Evolutionary conservation across 2,888 invertebrate species (phyloP).

Genomic region (Apamea crenata): DNA sequence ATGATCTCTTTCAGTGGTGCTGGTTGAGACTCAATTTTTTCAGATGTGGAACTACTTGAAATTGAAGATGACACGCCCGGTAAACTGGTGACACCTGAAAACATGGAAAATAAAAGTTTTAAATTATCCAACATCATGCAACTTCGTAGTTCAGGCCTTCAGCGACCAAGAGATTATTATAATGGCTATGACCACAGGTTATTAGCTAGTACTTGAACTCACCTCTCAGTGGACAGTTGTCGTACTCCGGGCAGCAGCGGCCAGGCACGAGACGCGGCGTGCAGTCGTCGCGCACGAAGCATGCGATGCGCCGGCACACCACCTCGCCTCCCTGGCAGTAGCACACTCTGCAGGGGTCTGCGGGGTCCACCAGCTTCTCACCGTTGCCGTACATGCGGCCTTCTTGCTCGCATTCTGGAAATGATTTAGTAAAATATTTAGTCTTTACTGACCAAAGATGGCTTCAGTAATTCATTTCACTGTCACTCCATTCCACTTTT

Average conservation of each 20-base stretch:
- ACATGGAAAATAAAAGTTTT: slow-evolving; percentile 21
- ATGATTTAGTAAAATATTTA: background rate
- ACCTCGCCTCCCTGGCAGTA: slow-evolving; percentile 95
- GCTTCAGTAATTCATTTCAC: background rate
- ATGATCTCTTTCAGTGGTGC: slow-evolving; percentile 74
- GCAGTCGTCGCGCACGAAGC: slow-evolving; percentile 94
- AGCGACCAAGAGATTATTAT: background rate
- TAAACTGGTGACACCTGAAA: slow-evolving; percentile 83
- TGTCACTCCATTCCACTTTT: background rate
- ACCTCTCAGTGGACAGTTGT: slow-evolving; percentile 94
- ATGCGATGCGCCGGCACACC: slow-evolving; percentile 94
- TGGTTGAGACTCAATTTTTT: slow-evolving; percentile 69
- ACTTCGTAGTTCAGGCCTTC: background rate
- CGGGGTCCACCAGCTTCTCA: slow-evolving; percentile 93
- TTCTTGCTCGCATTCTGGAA: slow-evolving; percentile 93
- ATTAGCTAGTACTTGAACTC: slow-evolving; percentile 1
- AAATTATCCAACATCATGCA: background rate
- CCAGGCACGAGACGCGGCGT: slow-evolving; percentile 93
- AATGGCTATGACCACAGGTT: background rate
- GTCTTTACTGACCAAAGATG: background rate
- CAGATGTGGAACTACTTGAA: slow-evolving; percentile 70
- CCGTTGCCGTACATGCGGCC: slow-evolving; percentile 94
- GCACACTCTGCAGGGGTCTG: slow-evolving; percentile 94
- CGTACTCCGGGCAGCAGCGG: slow-evolving; percentile 95
- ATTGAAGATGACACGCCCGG: slow-evolving; percentile 76